A percentile compares a stretch with the other conserved stretches of the same genome.
These are phyloP conservation scores for Drosophila subquinaria DNA, from an alignment of 2,888 invertebrate genomes.

Conservation along the genomic window DNA sequence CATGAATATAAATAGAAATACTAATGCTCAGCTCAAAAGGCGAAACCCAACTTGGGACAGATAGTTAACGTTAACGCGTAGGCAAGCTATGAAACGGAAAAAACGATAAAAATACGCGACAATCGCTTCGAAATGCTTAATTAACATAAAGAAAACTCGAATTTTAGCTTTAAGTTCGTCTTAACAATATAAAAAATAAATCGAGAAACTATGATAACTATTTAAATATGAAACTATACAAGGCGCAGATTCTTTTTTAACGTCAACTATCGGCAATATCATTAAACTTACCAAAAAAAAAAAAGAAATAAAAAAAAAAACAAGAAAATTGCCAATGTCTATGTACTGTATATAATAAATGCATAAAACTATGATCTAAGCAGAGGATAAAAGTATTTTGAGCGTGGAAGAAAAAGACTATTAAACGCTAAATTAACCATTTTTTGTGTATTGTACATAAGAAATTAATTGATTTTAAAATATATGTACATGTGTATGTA, in stretches of 20 bases:
- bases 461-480: constrained; percentile 75
- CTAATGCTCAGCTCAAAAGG: constrained; percentile 75
- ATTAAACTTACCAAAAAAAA: constrained; percentile 62
- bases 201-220: constrained; percentile 51
- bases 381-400: constrained; percentile 62
- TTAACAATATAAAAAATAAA: constrained; percentile 39
- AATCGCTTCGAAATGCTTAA: constrained; percentile 80
- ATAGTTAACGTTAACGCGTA: constrained; percentile 72
- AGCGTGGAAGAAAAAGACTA: constrained; percentile 70
- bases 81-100: constrained; percentile 64
- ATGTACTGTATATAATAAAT: constrained; percentile 71
- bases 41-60: constrained; percentile 39
- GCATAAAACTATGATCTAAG: constrained; percentile 71
- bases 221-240: constrained; percentile 75
- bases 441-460: constrained; percentile 79
- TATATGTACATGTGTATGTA: constrained; percentile 50
- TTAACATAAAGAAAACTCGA: constrained; percentile 46
- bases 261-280: constrained; percentile 46
- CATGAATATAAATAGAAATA: constrained; percentile 43
- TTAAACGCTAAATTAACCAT: constrained; percentile 75
- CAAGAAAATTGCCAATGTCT: constrained; percentile 65
- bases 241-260: constrained; percentile 51
- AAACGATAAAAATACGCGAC: constrained; percentile 66
- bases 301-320: constrained; percentile 1
- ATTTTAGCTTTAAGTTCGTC: constrained; percentile 57